phyloP scores from a whole-genome alignment of 2,888 invertebrate species.

The Polyommatus icarus region DNA sequence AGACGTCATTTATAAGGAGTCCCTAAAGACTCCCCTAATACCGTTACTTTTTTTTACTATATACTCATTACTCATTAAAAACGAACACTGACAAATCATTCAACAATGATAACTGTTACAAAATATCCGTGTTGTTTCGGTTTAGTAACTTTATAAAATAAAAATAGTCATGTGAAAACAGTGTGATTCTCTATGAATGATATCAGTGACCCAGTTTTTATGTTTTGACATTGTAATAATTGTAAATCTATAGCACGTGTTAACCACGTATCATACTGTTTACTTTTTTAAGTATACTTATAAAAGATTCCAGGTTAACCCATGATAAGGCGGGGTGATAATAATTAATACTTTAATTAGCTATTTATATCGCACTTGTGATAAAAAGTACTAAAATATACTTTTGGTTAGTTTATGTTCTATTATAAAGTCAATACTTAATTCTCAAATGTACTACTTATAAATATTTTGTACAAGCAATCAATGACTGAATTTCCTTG shows the following conservation, averaged over 20 bases:
- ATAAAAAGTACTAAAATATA: neutral
- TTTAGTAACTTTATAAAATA: neutral
- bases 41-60: neutral
- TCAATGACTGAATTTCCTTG: no score
- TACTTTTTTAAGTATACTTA: constrained; percentile 25
- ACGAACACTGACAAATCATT: neutral
- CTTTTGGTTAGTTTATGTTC: neutral
- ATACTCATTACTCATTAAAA: neutral
- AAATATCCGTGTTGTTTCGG: neutral
- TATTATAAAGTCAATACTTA: no score
- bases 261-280: constrained; percentile 28
- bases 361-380: neutral
- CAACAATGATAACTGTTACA: neutral
- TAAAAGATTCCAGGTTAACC: neutral
- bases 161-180: neutral
- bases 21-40: neutral
- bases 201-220: constrained; percentile 38
- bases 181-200: constrained; percentile 7
- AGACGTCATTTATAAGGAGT: neutral
- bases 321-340: neutral
- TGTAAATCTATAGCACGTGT: constrained; percentile 18
- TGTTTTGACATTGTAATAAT: constrained; percentile 32
- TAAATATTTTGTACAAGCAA: no score
- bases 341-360: neutral
- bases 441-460: no score